Percentiles rank a stretch among this genome's conserved stretches.
phyloP scores from a whole-genome alignment of 2,113 vertebrate genomes.

The Callorhinus ursinus region DNA sequence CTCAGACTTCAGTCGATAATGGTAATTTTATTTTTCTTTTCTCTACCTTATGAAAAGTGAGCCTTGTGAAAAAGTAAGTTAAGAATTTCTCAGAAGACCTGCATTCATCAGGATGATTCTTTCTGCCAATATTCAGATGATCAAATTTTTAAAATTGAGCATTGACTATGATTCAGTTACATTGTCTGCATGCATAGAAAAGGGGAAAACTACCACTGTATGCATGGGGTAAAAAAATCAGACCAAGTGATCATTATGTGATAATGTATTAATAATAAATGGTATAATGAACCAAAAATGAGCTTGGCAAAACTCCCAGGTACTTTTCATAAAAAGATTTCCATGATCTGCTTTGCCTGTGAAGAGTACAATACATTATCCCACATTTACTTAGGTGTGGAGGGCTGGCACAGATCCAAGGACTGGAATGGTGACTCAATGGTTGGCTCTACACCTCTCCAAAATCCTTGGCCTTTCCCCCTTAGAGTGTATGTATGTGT shows the following conservation, averaged over 20 bases:
- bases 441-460: not conserved
- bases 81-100: not conserved
- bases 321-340: constrained; percentile 48
- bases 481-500: fast-evolving
- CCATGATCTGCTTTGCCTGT: not conserved
- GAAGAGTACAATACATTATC: not conserved
- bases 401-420: not conserved
- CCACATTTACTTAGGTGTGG: not conserved
- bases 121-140: constrained; percentile 11
- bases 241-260: not conserved
- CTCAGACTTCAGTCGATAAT: not conserved
- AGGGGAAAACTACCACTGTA: not conserved
- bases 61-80: not conserved
- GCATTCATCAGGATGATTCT: not conserved
- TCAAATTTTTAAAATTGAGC: not conserved
- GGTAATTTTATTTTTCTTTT: not conserved
- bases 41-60: not conserved
- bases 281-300: constrained; percentile 19
- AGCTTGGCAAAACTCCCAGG: constrained; percentile 57
- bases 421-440: not conserved
- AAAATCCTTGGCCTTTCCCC: not conserved
- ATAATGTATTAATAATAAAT: constrained; percentile 67
- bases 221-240: not conserved
- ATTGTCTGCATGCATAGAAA: not conserved
- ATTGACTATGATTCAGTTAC: not conserved